A percentile compares a stretch with the other conserved stretches of the same genome.
phyloP scores from a whole-genome alignment of 1,140 invertebrate genomes.

The Colletes latitarsis region DNA sequence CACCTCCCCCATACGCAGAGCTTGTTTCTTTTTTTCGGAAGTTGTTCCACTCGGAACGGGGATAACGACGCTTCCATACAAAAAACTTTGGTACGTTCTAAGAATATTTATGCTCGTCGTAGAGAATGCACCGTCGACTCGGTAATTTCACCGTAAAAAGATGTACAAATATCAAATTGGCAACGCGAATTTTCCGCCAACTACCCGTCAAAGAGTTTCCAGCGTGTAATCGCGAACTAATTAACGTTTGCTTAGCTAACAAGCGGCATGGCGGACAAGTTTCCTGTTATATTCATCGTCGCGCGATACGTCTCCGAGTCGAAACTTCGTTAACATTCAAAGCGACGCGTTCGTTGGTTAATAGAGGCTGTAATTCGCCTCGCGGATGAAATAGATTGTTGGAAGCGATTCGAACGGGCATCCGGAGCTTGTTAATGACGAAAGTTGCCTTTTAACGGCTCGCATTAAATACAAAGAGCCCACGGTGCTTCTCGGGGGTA shows the following conservation, averaged over 20 bases:
- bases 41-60: no score
- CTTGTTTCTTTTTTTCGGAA: neutral
- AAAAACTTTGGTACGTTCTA: no score
- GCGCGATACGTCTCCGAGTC: slow-evolving; percentile 11
- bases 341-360: neutral
- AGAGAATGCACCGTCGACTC: no score
- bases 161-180: no score
- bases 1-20: neutral
- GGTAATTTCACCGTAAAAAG: no score
- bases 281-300: slow-evolving; percentile 28
- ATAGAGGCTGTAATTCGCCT: slow-evolving; percentile 7
- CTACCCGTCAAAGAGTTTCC: no score
- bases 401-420: neutral
- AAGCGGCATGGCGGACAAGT: slow-evolving; percentile 16
- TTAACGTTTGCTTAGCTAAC: neutral
- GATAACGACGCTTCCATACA: no score
- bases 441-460: slow-evolving; percentile 25
- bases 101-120: no score
- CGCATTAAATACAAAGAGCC: slow-evolving; percentile 23
- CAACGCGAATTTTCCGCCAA: no score
- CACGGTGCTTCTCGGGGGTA: neutral
- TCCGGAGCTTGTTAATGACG: slow-evolving; percentile 27
- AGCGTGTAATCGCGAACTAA: neutral
- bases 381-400: slow-evolving; percentile 19
- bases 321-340: slow-evolving; percentile 46